A percentile compares a stretch with the other conserved stretches of the same genome.
Conservation (phyloP, 1,140 invertebrate species). For the Bombyx mandarina region DNA sequence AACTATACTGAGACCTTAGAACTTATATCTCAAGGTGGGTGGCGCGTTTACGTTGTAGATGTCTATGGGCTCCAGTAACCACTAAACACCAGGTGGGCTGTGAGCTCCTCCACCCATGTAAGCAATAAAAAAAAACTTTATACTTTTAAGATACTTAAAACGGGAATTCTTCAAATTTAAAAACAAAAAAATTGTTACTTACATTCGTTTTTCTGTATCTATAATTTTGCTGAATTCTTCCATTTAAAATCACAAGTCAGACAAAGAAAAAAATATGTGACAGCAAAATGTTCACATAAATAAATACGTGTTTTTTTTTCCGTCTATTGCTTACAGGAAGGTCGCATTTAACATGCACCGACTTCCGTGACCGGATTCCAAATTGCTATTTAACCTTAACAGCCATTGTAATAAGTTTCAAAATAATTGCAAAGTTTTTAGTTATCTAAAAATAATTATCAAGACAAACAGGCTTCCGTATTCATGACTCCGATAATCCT, state of each 20-base stretch:
- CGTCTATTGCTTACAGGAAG: constrained; percentile 35
- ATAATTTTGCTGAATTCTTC: not conserved
- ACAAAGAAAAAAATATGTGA: not conserved
- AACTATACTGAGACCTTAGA: too few relatives aligned
- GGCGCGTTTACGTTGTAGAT: too few relatives aligned
- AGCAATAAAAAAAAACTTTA: too few relatives aligned
- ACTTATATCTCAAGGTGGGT: too few relatives aligned
- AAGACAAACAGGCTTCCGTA: constrained; percentile 7
- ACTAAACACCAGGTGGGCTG: too few relatives aligned
- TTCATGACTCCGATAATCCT: constrained; percentile 2
- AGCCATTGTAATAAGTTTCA: not conserved
- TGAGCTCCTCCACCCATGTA: too few relatives aligned
- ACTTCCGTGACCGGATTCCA: constrained; percentile 28
- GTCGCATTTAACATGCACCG: constrained; percentile 22
- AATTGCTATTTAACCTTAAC: constrained; percentile 20
- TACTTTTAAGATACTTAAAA: too few relatives aligned
- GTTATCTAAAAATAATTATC: constrained; percentile 4
- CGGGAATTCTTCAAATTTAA: too few relatives aligned
- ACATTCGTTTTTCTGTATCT: too few relatives aligned
- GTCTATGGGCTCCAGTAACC: too few relatives aligned
- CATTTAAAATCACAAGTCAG: not conserved
- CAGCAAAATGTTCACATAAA: not conserved
- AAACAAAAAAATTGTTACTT: too few relatives aligned
- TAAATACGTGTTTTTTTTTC: constrained; percentile 18
- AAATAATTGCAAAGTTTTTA: not conserved